Base-by-base conservation (phyloP, 1,140 invertebrate genomes). In the Pygmarrhopalites habei region DNA sequence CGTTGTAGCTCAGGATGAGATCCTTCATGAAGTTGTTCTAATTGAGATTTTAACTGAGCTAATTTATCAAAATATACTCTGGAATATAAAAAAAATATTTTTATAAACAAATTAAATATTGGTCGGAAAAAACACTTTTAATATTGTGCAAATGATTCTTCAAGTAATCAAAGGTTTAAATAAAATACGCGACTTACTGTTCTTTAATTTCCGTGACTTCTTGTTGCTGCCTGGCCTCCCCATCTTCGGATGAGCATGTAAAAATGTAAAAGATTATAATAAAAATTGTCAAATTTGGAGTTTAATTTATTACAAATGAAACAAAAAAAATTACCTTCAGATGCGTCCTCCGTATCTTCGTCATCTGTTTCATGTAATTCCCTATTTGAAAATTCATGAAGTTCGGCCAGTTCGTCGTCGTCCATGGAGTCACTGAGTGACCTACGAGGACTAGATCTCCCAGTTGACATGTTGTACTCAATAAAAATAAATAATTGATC, bases 1-100 rank as follows among this genome's bases (percentile, higher is more conserved):
- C 86, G 84, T 58, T 88, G 80, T 72, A 90, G 95, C 67, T 97
- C 93, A 0, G 88, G 86, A 77, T 95, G 88, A 15, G 82, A 83
- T 0, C 88, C 87, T 72, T 92, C 89, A 72, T 90, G 84, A 2
- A 98, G 75, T 72, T 95, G 90, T 65, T 90, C 86, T 23, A 97
- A 70, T 72, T 93, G 93, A 66, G 91, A 89, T 75, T 95, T 94
- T 10, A 96, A 78, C 74, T 83, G 87, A 0, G 86, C 85, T 59
- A 97, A 76, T 76, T 96, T 95, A 73, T 96, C 92, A 74, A 92
- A 89, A 73, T 94, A 98, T 79, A 96, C 89, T 76, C 90, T 92
- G 72, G 1, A 78, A 78, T 46, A 26, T 21, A n/a, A n/a, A n/a
- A n/a, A n/a, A n/a, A n/a, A n/a, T n/a, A n/a, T n/a, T n/a, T n/a